phyloP scores from a whole-genome alignment of 2,113 vertebrate genomes.

The Carettochelys insculpta region DNA sequence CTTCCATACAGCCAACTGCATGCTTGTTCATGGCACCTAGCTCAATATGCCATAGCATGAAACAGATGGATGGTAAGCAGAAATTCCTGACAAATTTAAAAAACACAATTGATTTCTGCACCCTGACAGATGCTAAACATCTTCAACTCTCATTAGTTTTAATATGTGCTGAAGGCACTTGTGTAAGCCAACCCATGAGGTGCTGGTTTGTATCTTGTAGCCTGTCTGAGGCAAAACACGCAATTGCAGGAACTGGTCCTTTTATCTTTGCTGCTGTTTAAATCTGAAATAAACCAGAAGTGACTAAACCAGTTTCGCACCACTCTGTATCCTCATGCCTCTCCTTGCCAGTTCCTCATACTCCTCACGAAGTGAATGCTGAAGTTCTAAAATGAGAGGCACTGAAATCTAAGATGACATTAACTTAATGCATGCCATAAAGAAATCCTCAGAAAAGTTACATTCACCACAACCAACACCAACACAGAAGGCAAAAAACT shows the following conservation, averaged over 20 bases:
- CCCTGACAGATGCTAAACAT: conserved; percentile 25
- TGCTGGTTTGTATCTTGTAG: not conserved
- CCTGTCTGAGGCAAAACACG: not conserved
- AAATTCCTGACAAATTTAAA: conserved; percentile 16
- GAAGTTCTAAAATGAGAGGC: not conserved
- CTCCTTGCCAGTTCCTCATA: not conserved
- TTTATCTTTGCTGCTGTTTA: not conserved
- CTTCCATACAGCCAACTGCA: not conserved
- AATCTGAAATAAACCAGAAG: not conserved
- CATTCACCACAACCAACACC: not conserved
- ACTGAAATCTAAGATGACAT: not conserved
- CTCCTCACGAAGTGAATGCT: not conserved
- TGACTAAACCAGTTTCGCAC: not conserved
- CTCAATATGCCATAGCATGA: not conserved
- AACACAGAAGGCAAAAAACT: not conserved
- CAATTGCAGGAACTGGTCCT: rapidly evolving
- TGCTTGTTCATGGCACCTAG: not conserved
- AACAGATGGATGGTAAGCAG: conserved; percentile 14
- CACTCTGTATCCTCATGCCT: not conserved
- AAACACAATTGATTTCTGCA: not conserved
- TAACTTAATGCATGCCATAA: not conserved
- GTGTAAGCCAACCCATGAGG: not conserved
- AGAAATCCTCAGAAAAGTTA: conserved; percentile 13
- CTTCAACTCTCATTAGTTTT: not conserved
- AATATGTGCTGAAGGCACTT: not conserved